phyloP scores from a whole-genome alignment of 2,113 vertebrate genomes.

The Eulemur macaco region DNA sequence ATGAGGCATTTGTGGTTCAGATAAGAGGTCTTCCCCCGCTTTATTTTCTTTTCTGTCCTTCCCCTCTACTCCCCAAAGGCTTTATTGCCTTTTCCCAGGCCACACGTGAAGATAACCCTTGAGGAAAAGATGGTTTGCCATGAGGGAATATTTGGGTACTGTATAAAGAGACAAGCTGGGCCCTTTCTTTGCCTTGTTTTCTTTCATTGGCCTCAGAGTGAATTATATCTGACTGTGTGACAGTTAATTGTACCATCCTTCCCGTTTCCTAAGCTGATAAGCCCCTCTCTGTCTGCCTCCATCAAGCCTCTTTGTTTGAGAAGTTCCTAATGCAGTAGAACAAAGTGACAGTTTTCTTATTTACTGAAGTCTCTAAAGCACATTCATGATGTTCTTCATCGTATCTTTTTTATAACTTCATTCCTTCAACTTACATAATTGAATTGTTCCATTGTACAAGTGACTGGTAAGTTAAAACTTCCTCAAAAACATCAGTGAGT shows the following conservation, averaged over 20 bases:
- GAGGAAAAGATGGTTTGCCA: conserved; percentile 39
- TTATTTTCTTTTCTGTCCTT: not conserved
- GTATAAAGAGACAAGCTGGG: conserved; percentile 58
- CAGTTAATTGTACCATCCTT: conserved; percentile 87
- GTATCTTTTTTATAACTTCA: not conserved
- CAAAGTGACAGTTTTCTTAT: conserved; percentile 77
- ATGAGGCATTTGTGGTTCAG: conserved; percentile 5
- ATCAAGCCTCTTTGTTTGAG: conserved; percentile 86
- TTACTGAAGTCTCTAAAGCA: conserved; percentile 65
- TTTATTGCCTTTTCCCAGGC: not conserved
- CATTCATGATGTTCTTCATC: not conserved
- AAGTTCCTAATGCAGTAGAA: conserved; percentile 80
- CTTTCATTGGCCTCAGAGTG: conserved; percentile 79
- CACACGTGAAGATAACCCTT: not conserved
- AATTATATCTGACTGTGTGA: conserved; percentile 84
- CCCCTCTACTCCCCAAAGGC: not conserved
- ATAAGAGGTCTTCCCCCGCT: not conserved
- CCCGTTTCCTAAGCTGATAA: conserved; percentile 86
- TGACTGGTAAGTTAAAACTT: conserved; percentile 30
- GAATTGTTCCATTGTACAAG: not conserved
- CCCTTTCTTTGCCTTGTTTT: conserved; percentile 72
- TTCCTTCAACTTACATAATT: not conserved
- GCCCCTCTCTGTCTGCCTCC: conserved; percentile 83
- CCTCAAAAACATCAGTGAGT: conserved; percentile 8
- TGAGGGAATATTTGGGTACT: conserved; percentile 54